Evolutionary conservation across 2,888 invertebrate species (phyloP).

Genomic region (Scelioninae gen. 1): DNA sequence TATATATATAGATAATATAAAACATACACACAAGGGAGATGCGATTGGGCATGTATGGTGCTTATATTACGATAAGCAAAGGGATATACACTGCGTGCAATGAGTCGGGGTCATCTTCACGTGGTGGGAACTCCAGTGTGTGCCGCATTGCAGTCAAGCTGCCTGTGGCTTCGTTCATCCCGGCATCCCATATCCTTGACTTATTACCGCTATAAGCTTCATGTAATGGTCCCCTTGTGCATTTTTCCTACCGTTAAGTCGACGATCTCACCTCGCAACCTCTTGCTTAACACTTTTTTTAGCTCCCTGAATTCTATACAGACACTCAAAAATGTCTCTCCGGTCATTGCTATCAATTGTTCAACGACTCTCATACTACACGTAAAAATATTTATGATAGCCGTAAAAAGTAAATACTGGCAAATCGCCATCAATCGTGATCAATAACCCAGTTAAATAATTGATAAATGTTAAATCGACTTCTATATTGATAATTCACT

Average conservation of each 20-base stretch:
- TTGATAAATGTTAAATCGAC: too few species aligned
- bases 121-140: constrained; percentile 74
- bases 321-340: constrained; percentile 28
- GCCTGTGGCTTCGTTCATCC: constrained; percentile 71
- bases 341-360: constrained; percentile 31
- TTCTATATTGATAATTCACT: too few species aligned
- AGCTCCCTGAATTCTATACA: constrained; percentile 14
- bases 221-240: constrained; percentile 72
- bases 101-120: constrained; percentile 70
- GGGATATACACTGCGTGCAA: constrained; percentile 49
- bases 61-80: constrained; percentile 69
- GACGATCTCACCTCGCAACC: constrained; percentile 17
- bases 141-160: constrained; percentile 78
- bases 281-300: constrained; percentile 17
- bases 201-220: constrained; percentile 67
- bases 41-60: constrained; percentile 64
- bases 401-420: too few species aligned
- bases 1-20: constrained; percentile 44
- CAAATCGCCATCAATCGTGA: too few species aligned
- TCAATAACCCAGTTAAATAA: too few species aligned
- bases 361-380: constrained; percentile 1
- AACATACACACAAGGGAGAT: constrained; percentile 60
- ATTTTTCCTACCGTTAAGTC: constrained; percentile 56
- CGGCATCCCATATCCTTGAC: constrained; percentile 73
- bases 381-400: background rate